Evolutionary conservation across 1,140 invertebrate genomes (phyloP).

Genomic region (Drosophila lacteicornis): DNA sequence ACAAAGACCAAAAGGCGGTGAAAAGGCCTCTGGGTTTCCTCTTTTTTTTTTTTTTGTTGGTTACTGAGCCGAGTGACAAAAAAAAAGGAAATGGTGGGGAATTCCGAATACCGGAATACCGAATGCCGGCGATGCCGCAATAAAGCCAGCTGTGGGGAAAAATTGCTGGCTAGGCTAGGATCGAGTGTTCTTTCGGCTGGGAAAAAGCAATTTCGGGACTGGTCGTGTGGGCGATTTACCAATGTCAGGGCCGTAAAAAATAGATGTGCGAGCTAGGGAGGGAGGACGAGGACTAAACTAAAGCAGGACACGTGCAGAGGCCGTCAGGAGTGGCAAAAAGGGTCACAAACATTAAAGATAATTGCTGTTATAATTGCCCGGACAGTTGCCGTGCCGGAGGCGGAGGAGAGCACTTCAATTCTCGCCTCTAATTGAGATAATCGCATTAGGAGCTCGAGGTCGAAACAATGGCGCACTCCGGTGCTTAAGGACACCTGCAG

Average conservation of each 20-base stretch:
- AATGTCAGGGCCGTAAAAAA: slow-evolving; percentile 49
- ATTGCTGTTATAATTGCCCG: slow-evolving; percentile 72
- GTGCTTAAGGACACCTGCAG: slow-evolving; percentile 44
- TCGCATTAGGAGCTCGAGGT: slow-evolving; percentile 56
- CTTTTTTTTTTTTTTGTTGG: background rate
- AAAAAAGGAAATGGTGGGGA: slow-evolving; percentile 14
- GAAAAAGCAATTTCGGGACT: slow-evolving; percentile 45
- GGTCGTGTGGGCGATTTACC: slow-evolving; percentile 60
- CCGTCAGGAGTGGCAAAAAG: slow-evolving; percentile 54
- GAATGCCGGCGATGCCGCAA: slow-evolving; percentile 20
- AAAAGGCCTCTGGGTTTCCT: slow-evolving; percentile 14
- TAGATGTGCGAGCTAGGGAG: slow-evolving; percentile 15
- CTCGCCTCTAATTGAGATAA: slow-evolving; percentile 65
- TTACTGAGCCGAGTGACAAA: slow-evolving; percentile 10
- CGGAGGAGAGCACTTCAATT: slow-evolving; percentile 31
- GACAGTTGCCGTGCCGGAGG: slow-evolving; percentile 13
- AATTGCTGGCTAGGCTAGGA: slow-evolving; percentile 28
- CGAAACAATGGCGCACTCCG: slow-evolving; percentile 1
- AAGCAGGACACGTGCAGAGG: slow-evolving; percentile 56
- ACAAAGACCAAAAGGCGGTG: slow-evolving; percentile 30
- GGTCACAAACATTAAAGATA: slow-evolving; percentile 72
- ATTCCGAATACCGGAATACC: slow-evolving; percentile 28
- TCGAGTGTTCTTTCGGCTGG: slow-evolving; percentile 1
- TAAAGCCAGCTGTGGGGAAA: slow-evolving; percentile 31
- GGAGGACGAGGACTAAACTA: background rate